Percentiles rank a stretch among this genome's conserved stretches.
phyloP scores from a whole-genome alignment of 2,888 invertebrate species.

The Erebia ligea region DNA sequence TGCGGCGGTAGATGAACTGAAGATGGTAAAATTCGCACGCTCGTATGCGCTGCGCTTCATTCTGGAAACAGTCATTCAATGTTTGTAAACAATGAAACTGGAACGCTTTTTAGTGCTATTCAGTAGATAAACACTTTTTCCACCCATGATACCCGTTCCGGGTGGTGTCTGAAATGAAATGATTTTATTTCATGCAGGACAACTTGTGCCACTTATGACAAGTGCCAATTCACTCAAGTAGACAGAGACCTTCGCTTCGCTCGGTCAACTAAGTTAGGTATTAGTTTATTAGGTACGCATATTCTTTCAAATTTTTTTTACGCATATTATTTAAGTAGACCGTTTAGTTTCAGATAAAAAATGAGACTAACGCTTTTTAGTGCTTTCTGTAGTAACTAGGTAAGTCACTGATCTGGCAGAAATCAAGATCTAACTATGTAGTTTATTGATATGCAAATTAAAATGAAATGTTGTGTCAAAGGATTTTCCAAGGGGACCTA shows the following conservation, averaged over 20 bases:
- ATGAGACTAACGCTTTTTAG: conserved; percentile 1
- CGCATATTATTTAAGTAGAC: not conserved
- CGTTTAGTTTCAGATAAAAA: conserved; percentile 9
- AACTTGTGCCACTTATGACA: no score
- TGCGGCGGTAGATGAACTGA: conserved; percentile 36
- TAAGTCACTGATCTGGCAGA: not conserved
- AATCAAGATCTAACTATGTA: not conserved
- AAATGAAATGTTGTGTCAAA: not conserved
- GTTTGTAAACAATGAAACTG: conserved; percentile 21
- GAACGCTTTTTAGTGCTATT: not conserved
- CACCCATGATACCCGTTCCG: no score
- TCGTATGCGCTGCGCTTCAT: conserved; percentile 43
- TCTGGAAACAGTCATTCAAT: conserved; percentile 16
- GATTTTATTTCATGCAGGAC: no score
- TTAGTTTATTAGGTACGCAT: no score
- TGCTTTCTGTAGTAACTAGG: not conserved
- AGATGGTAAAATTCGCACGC: conserved; percentile 48
- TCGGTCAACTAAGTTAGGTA: no score
- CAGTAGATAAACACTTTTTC: not conserved
- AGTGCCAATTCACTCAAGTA: no score
- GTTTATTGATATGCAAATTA: not conserved
- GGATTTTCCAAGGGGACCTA: not conserved
- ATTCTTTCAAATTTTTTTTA: no score
- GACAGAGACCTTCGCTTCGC: no score
- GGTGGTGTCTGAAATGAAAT: no score